These are phyloP conservation scores for Arrhamphus sclerolepis DNA, from an alignment of 2,797 vertebrate species.

Conservation along the genomic window DNA sequence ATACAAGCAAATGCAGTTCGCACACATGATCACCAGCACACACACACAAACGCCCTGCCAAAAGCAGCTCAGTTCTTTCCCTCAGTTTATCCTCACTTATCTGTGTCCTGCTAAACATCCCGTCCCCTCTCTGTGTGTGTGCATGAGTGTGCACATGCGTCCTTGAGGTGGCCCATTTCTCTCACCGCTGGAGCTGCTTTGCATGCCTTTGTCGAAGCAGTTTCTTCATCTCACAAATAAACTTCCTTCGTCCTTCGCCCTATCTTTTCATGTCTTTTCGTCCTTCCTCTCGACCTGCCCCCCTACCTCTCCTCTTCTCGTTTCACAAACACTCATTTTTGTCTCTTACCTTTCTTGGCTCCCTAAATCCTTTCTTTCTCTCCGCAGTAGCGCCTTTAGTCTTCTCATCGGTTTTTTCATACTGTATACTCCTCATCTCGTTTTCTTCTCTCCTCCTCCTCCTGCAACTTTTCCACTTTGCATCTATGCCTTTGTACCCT, in stretches of 20 bases:
- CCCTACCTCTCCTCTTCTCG: background rate
- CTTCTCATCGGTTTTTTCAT: slow-evolving; percentile 56
- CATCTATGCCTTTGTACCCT: slow-evolving; percentile 50
- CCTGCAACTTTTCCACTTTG: slow-evolving; percentile 55
- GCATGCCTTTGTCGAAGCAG: slow-evolving; percentile 36
- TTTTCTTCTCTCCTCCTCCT: slow-evolving; percentile 57
- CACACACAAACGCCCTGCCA: slow-evolving; percentile 13
- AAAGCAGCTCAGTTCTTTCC: slow-evolving; percentile 24
- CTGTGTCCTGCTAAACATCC: slow-evolving; percentile 33
- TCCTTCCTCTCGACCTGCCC: background rate
- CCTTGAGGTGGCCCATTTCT: slow-evolving; percentile 71
- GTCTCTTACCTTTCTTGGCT: slow-evolving; percentile 66
- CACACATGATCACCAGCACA: background rate
- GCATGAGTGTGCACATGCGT: slow-evolving; percentile 33
- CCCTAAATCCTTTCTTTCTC: slow-evolving; percentile 55
- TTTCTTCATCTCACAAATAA: slow-evolving; percentile 49
- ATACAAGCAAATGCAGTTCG: background rate
- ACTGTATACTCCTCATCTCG: slow-evolving; percentile 68
- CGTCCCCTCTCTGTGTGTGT: slow-evolving; percentile 15
- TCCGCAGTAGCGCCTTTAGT: slow-evolving; percentile 43
- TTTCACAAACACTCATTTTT: slow-evolving; percentile 6
- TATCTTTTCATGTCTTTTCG: slow-evolving; percentile 32
- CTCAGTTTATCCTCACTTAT: slow-evolving; percentile 27
- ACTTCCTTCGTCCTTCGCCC: slow-evolving; percentile 55
- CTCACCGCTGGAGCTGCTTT: slow-evolving; percentile 28